Percentiles rank a stretch among this genome's conserved stretches.
Evolutionary conservation across 2,888 invertebrate genomes (phyloP).

Genomic region (Apeira syringaria): DNA sequence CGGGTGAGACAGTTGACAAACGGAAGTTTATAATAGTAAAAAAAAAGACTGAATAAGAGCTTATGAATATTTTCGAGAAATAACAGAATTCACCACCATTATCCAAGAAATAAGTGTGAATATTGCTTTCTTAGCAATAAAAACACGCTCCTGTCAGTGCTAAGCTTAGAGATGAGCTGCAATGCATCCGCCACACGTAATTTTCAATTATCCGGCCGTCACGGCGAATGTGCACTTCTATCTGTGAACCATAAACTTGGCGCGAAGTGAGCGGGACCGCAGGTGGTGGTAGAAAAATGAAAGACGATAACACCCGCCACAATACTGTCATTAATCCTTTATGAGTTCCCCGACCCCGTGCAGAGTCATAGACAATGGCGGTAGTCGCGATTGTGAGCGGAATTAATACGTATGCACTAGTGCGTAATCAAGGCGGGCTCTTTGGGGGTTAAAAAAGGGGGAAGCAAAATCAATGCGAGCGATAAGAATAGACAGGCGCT

Average conservation of each 20-base stretch:
- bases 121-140: no score
- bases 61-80: no score
- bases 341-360: slow-evolving; percentile 70
- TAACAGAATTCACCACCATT: no score
- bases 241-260: slow-evolving; percentile 14
- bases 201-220: slow-evolving; percentile 14
- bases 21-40: no score
- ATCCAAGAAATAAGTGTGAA: no score
- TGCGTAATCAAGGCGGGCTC: slow-evolving; percentile 21
- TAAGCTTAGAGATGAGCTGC: background rate
- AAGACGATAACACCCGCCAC: slow-evolving; percentile 56
- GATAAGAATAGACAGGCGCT: no score
- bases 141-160: background rate
- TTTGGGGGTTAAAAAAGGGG: no score
- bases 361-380: slow-evolving; percentile 80
- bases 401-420: slow-evolving; percentile 69
- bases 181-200: slow-evolving; percentile 3
- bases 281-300: slow-evolving; percentile 60
- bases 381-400: slow-evolving; percentile 74
- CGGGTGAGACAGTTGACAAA: no score
- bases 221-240: slow-evolving; percentile 8
- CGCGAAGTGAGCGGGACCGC: slow-evolving; percentile 48
- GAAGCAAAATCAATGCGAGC: no score
- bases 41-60: no score
- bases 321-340: slow-evolving; percentile 79